Conservation (phyloP, 2,888 invertebrate genomes). For the Megaustenia siamemsis region DNA sequence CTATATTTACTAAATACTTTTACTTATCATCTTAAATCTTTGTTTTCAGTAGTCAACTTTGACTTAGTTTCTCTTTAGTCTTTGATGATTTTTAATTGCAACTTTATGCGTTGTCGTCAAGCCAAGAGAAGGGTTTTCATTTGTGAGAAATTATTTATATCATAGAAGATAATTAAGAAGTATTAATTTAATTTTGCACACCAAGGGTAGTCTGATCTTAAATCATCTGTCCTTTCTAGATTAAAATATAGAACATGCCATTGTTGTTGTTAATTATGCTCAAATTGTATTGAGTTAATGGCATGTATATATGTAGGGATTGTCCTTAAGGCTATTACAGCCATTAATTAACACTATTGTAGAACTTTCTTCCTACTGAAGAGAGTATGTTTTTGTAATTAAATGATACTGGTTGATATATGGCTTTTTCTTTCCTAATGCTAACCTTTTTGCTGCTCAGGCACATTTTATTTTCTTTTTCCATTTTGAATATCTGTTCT, state of each 20-base stretch:
- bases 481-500: too few relatives aligned
- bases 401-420: slow-evolving; percentile 38
- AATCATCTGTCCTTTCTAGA: slow-evolving; percentile 51
- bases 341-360: not conserved
- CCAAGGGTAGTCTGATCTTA: slow-evolving; percentile 46
- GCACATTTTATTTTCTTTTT: too few relatives aligned
- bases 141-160: too few relatives aligned
- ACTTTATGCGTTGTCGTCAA: too few relatives aligned
- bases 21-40: too few relatives aligned
- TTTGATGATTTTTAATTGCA: too few relatives aligned
- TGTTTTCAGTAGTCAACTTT: too few relatives aligned
- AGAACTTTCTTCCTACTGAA: slow-evolving; percentile 42
- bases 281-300: not conserved
- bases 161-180: too few relatives aligned
- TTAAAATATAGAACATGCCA: slow-evolving; percentile 4
- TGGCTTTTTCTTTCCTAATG: slow-evolving; percentile 37
- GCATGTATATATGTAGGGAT: not conserved
- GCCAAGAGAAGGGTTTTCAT: too few relatives aligned
- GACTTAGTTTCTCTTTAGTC: too few relatives aligned
- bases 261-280: not conserved
- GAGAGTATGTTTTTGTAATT: slow-evolving; percentile 4
- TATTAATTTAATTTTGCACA: slow-evolving; percentile 12
- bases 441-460: too few relatives aligned
- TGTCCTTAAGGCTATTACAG: slow-evolving; percentile 2
- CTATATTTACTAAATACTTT: too few relatives aligned